These are phyloP conservation scores for Acleris literana DNA, from an alignment of 2,888 invertebrate genomes.

Conservation along the genomic window DNA sequence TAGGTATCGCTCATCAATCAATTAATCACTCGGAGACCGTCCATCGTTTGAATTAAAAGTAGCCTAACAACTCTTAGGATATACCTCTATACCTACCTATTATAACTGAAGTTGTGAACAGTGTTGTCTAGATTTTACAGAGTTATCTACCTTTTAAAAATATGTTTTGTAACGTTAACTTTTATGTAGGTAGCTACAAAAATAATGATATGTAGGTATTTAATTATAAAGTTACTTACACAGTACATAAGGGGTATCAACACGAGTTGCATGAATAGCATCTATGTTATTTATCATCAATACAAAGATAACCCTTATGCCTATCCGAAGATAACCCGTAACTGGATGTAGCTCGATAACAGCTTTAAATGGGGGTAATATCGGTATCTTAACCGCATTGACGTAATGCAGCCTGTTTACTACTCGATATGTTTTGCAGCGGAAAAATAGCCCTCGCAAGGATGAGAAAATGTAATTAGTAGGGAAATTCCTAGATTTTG, in stretches of 20 bases:
- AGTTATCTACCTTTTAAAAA: no score
- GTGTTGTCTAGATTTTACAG: no score
- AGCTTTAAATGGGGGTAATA: slow-evolving; percentile 39
- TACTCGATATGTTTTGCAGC: background rate
- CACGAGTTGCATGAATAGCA: slow-evolving; percentile 50
- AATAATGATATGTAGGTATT: background rate
- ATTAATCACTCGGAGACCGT: no score
- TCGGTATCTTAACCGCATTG: slow-evolving; percentile 51
- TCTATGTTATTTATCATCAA: slow-evolving; percentile 40
- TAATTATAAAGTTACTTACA: no score
- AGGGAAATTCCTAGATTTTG: background rate
- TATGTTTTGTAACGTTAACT: no score
- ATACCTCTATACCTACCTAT: no score
- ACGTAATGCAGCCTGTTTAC: slow-evolving; percentile 54
- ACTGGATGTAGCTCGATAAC: slow-evolving; percentile 50
- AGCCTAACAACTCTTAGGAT: no score
- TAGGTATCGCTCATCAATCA: no score
- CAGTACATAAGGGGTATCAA: background rate
- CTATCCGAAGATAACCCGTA: slow-evolving; percentile 47
- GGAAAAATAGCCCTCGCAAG: background rate
- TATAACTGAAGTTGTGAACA: no score
- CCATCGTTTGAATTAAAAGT: no score
- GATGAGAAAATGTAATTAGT: background rate
- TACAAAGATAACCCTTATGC: slow-evolving; percentile 43
- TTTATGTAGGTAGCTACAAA: no score